Evolutionary conservation across 2,888 invertebrate species (phyloP), one percentile per base, ranked within the genome.

Genomic region (Nomada fucata): DNA sequence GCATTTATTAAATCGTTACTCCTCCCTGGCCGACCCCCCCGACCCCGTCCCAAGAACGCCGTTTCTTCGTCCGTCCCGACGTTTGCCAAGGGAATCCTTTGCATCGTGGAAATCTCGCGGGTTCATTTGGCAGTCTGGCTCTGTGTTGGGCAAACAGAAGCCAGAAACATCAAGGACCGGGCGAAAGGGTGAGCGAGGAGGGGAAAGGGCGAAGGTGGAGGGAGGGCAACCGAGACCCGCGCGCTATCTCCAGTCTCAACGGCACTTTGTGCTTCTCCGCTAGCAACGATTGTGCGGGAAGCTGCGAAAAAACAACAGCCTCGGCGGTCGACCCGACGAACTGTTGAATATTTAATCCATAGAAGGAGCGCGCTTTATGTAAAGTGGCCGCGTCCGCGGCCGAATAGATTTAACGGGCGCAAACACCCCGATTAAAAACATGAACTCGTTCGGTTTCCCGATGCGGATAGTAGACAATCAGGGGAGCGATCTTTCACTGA

Each of bases 111-210:
- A 89, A 84, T 83, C 87, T 84, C 84, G 81, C 82, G 83, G 85
- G 87, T 88, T 90, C 90, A 90, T 90, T 90, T 90, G 88, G 77
- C 87, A 86, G 88, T 88, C 86, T 82, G 47, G 70, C 79, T 82
- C 65, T 69, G 78, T 84, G 80, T 86, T 76, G 74, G 73, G 83
- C 80, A 84, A 84, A 86, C 86, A 86, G 81, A 81, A 78, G 59
- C 76, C 68, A 64, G 80, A 67, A 76, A 60, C 77, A 72, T 82
- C 69, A 76, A 76, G 72, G 61, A 53, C 52, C 55, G 47, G 20
- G 5, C 26, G 52, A 42, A 63, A 23, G 23, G 47, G 47, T n/a
- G 18, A 10, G 15, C 13, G 18, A 10, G 1, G 20, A n/a, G 20
- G 70, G 13, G 55, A 23, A 15, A 57, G 42, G 42, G 7, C 9